These are phyloP conservation scores for Pithys albifrons DNA, from an alignment of 2,113 vertebrate species.

Conservation along the genomic window DNA sequence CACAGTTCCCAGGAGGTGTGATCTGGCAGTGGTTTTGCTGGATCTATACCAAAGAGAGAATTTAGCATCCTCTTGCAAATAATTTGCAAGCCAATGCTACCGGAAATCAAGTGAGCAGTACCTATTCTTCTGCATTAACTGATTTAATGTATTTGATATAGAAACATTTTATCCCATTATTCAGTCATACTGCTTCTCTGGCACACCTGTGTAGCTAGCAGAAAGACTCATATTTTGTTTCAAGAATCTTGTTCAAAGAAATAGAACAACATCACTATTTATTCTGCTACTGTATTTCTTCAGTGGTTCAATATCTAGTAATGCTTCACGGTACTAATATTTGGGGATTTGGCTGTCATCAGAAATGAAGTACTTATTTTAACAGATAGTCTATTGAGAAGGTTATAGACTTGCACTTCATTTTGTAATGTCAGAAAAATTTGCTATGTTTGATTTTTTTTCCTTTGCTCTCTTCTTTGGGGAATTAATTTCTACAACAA, in stretches of 20 bases:
- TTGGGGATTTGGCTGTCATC: constrained; percentile 62
- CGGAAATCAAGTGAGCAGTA: background rate
- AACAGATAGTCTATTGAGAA: constrained; percentile 60
- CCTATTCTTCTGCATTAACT: background rate
- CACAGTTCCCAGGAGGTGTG: background rate
- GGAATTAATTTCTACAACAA: constrained; percentile 76
- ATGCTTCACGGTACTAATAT: background rate
- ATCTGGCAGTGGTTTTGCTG: background rate
- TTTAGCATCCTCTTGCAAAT: background rate
- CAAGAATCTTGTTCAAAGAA: constrained; percentile 3
- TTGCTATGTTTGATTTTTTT: constrained; percentile 70
- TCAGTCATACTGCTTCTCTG: background rate
- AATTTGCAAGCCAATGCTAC: background rate
- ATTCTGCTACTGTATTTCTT: background rate
- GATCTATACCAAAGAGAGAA: background rate
- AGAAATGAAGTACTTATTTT: constrained; percentile 63
- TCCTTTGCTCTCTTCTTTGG: constrained; percentile 70
- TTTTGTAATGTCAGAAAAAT: constrained; percentile 75
- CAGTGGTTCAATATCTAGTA: constrained; percentile 2
- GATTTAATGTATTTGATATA: background rate
- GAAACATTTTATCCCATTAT: background rate
- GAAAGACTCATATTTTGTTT: background rate
- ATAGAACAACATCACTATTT: background rate
- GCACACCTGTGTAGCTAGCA: background rate
- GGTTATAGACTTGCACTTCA: constrained; percentile 60